phyloP scores from a whole-genome alignment of 2,888 invertebrate species.

The Lucinisca nassula region DNA sequence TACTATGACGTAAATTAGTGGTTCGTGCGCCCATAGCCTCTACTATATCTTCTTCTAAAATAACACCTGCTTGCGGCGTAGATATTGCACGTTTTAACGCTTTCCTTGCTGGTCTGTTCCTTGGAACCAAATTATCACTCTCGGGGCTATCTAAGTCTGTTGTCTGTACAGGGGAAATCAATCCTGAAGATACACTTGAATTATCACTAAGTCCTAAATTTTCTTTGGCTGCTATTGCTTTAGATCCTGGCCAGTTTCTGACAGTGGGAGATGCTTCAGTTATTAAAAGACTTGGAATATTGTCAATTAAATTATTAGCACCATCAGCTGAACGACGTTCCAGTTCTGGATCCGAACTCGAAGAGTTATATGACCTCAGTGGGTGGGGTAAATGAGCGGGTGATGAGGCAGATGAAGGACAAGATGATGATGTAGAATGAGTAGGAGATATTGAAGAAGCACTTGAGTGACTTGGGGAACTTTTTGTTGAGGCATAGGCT shows the following conservation, averaged over 20 bases:
- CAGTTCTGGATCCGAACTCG: neutral
- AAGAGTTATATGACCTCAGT: neutral
- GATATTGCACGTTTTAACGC: slow-evolving; percentile 79
- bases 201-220: neutral
- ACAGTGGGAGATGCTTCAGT: neutral
- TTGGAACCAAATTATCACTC: neutral
- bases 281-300: neutral
- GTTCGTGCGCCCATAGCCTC: slow-evolving; percentile 39
- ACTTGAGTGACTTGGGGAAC: slow-evolving; percentile 60
- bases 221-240: slow-evolving; percentile 20
- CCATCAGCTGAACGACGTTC: slow-evolving; percentile 34
- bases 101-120: slow-evolving; percentile 75
- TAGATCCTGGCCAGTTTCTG: slow-evolving; percentile 7
- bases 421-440: slow-evolving; percentile 35
- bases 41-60: slow-evolving; percentile 72
- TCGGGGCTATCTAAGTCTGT: slow-evolving; percentile 23
- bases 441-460: slow-evolving; percentile 57
- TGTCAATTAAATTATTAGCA: slow-evolving; percentile 23
- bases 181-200: neutral
- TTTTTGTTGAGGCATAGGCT: slow-evolving; percentile 38
- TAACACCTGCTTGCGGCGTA: slow-evolving; percentile 72
- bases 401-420: slow-evolving; percentile 43
- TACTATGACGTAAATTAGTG: slow-evolving; percentile 54
- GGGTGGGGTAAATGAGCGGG: slow-evolving; percentile 43
- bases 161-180: slow-evolving; percentile 7